Evolutionary conservation across 2,888 invertebrate genomes (phyloP).

Genomic region (Parapristionchus giblindavisi): DNA sequence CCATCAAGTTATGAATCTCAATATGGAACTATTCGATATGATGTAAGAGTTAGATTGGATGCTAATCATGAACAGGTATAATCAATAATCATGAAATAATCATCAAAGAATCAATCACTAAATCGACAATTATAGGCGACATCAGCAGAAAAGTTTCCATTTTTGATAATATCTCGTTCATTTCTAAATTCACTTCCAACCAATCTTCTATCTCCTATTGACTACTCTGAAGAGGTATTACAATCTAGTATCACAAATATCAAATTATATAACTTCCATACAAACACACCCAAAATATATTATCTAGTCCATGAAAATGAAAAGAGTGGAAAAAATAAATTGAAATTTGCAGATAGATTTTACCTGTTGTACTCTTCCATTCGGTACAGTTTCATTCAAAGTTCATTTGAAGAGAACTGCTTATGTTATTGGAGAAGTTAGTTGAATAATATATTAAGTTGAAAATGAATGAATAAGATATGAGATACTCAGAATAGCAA

Average conservation of each 20-base stretch:
- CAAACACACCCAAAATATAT: no score
- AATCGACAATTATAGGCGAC: constrained; percentile 47
- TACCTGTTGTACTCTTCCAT: constrained; percentile 67
- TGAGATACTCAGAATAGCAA: no score
- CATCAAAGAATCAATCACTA: background rate
- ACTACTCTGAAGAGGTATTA: constrained; percentile 58
- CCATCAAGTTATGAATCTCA: constrained; percentile 66
- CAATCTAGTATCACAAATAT: background rate
- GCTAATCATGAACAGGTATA: constrained; percentile 63
- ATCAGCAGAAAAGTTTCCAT: constrained; percentile 63
- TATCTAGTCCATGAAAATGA: no score
- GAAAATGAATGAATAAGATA: no score
- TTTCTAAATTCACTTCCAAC: constrained; percentile 66
- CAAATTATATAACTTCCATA: background rate
- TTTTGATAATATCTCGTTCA: constrained; percentile 63
- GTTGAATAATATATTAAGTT: no score
- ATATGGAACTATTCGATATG: constrained; percentile 65
- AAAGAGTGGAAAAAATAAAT: no score
- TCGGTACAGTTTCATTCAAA: constrained; percentile 63
- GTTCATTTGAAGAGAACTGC: constrained; percentile 63
- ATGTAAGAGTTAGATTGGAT: constrained; percentile 57
- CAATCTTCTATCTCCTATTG: constrained; percentile 63
- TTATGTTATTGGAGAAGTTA: constrained; percentile 64
- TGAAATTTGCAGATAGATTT: constrained; percentile 65
- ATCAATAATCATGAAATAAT: background rate